Base-by-base conservation (phyloP, 2,888 invertebrate species). In the Leptothorax acervorum region DNA sequence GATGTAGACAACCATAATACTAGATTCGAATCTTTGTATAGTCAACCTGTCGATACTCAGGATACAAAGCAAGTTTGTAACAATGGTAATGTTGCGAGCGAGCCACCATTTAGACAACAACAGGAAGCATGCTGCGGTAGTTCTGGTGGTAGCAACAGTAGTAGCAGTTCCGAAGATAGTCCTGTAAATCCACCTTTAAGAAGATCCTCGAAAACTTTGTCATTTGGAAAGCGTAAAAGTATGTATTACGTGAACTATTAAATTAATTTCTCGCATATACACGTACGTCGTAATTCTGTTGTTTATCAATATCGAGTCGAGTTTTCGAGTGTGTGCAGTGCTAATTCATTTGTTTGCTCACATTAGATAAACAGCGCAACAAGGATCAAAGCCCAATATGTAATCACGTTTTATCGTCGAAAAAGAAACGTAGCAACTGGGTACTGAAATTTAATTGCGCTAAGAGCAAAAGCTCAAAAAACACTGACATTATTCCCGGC, bases 391-490 rank as follows among this genome's bases (percentile, higher is more conserved):
- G 90, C 89, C 93, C 94, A 62, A 91, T 91, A 65, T 95, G 95
- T 87, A 94, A 92, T 91, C 95, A 95, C 83, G 92, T 93, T 66
- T 88, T 94, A 74, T 93, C 94, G 53, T 93, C 94, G 2, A 95
- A 95, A 82, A 95, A 95, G 87, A 95, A 95, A 82, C 93, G 94
- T 35, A 94, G 93, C 75, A 94, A 94, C 86, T 95, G 95, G 95
- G 94, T 94, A 23, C 70, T 94, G 68, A 95, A 95, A 75, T 95
- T 95, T 88, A 95, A 94, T 84, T 95, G 95, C 63, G 93, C 95
- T 8, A 95, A 95, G 68, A 95, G 92, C 74, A 95, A 95, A 92
- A 91, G 90, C 70, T 95, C 94, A 23, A 95, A 94, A 86, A 95
- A 93, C 66, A 93, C 93, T 3, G 95, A 95, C 75, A 95, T 94